Evolutionary conservation across 2,888 invertebrate genomes (phyloP), one percentile per base, ranked within the genome.

Genomic region (Ormyrus pomaceus): DNA sequence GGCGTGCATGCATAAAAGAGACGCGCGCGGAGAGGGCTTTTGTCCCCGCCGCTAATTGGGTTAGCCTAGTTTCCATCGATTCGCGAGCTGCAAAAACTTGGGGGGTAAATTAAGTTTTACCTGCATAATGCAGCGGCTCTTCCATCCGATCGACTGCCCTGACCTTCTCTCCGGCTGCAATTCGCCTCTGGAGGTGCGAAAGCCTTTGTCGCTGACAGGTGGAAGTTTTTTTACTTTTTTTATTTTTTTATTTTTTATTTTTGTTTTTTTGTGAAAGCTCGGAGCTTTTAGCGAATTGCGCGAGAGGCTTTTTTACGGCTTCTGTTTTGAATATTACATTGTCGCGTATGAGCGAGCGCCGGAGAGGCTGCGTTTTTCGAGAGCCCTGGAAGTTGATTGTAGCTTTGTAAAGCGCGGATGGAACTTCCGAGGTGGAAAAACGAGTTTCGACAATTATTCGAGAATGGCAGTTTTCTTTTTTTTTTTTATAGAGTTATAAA

Each of bases 41-140:
- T 87, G 86, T 88, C 84, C 81, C 2, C 19, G 84, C 85, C 79
- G 62, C 87, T 88, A 88, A 88, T 88, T 87, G 87, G 84, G 86
- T 88, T 87, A 88, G 84, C 87, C 86, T 85, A 86, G 84, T 88
- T 86, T 84, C 78, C 84, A 88, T 88, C 85, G 88, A 88, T 87
- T 86, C 83, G n/a, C 73, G 56, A 53, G 13, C 58, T 50, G 19
- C 55, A 74, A 78, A 76, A 70, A 50, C 74, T 70, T 61, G 73
- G 59, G 66, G 19, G 19, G 13, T n/a, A 82, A 82, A 80, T 80
- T 71, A 72, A 71, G 51, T 76, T 80, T 76, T 53, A 68, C 71
- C 68, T 71, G 68, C 76, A 76, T 80, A 79, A 79, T 74, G 65
- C 64, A 46, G 19, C 34, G 7, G 34, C 65, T 7, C 48, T 11